Evolutionary conservation across 2,888 invertebrate genomes (phyloP), one percentile per base, ranked within the genome.

Genomic region (Platycnemis pennipes): DNA sequence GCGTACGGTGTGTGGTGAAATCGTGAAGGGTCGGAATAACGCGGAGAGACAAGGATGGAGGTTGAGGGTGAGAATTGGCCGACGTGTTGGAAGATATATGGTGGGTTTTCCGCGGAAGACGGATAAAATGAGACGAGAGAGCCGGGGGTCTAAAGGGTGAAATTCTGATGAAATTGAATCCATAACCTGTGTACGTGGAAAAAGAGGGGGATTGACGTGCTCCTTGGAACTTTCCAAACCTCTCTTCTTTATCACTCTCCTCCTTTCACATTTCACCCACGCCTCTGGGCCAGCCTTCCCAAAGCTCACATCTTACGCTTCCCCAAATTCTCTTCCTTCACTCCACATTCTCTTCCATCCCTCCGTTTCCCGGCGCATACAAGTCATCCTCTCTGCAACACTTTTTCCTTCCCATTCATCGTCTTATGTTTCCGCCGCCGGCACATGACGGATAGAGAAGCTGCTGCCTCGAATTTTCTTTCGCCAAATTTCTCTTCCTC

Each of bases 101-200:
- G 31, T 4, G 1, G 37, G 77, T 13, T 11, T 37, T 77, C 37
- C 31, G 77, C 5, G 77, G 77, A 37, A 77, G 77, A 77, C 31
- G 77, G 77, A 31, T 77, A 77, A 37, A 77, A 77, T 37, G 77
- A 77, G 77, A 77, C 77, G 31, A 37, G 37, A 77, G 77, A 37
- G 31, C 31, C 49, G 16, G 26, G 77, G 77, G 77, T 77, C 37
- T 77, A 77, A 77, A 77, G 77, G 77, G 77, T 77, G 37, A 77
- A 77, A 77, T 77, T 63, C 63, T 77, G 77, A 77, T 77, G 77
- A 77, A 77, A 77, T 77, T 77, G 77, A 77, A 77, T 77, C 77
- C 77, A 77, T 77, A 77, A 77, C 77, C 77, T 77, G 77, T 77
- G 77, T 77, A 77, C 77, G 77, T 77, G 77, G 77, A 77, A 31